Percentiles rank a stretch among this genome's conserved stretches.
phyloP scores from a whole-genome alignment of 2,888 invertebrate genomes.

The Drosophila mimetica region DNA sequence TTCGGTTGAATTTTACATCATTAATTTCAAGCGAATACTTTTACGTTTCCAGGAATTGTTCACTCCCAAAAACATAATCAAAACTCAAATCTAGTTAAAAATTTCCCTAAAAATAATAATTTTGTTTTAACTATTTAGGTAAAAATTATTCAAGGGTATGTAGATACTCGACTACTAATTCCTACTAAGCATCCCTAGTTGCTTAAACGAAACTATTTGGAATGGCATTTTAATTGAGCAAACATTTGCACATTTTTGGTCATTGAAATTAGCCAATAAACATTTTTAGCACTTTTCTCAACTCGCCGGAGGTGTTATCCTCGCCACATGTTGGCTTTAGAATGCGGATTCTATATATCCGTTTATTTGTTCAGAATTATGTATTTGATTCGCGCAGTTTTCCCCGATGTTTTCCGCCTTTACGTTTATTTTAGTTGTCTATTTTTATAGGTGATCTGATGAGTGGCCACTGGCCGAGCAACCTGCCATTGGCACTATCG shows the following conservation, averaged over 20 bases:
- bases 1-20: no score
- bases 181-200: neutral
- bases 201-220: conserved; percentile 1
- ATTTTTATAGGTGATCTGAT: conserved; percentile 61
- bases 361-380: conserved; percentile 63
- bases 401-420: conserved; percentile 24
- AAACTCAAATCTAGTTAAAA: no score
- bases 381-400: conserved; percentile 29
- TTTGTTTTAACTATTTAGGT: no score
- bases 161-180: neutral
- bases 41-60: no score
- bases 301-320: conserved; percentile 27
- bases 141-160: neutral
- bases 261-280: conserved; percentile 30
- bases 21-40: no score
- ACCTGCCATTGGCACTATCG: conserved; percentile 49
- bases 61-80: no score
- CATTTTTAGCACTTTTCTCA: conserved; percentile 22
- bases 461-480: conserved; percentile 31
- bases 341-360: conserved; percentile 24
- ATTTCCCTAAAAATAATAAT: no score
- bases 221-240: conserved; percentile 43
- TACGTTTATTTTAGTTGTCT: conserved; percentile 42
- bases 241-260: conserved; percentile 27
- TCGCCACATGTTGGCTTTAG: conserved; percentile 39